Evolutionary conservation across 2,797 vertebrate genomes (phyloP).

Genomic region (Antennarius maculatus): DNA sequence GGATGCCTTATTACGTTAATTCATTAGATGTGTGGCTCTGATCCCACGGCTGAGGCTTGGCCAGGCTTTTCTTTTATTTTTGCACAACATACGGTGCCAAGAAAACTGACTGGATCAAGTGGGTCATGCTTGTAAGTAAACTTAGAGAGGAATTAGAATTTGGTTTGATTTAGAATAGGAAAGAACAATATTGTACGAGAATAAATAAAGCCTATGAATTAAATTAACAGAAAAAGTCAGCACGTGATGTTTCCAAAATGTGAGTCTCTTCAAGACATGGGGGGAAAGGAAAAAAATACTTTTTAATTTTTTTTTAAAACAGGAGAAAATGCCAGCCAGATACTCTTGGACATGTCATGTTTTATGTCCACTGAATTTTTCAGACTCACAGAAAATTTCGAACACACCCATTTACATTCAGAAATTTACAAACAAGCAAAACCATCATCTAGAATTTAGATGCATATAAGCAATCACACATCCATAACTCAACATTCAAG

Average conservation of each 20-base stretch:
- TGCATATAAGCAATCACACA: constrained; percentile 2
- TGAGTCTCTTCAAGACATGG: not conserved
- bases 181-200: not conserved
- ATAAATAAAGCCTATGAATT: no score
- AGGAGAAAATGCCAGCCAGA: constrained; percentile 4
- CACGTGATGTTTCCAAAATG: not conserved
- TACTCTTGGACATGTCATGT: constrained; percentile 19
- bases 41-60: constrained; percentile 36
- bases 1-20: constrained; percentile 64
- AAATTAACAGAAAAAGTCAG: not conserved
- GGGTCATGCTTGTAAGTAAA: not conserved
- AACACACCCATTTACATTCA: not conserved
- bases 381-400: not conserved
- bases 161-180: not conserved
- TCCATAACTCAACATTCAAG: not conserved
- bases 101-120: constrained; percentile 10
- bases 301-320: not conserved
- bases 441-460: not conserved
- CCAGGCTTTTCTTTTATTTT: constrained; percentile 21
- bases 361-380: constrained; percentile 2
- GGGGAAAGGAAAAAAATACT: not conserved
- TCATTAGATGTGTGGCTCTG: constrained; percentile 49
- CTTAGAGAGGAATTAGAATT: not conserved
- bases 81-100: constrained; percentile 15
- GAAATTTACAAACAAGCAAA: constrained; percentile 1